Percentiles rank a stretch among this genome's conserved stretches.
phyloP scores from a whole-genome alignment of 2,797 vertebrate genomes.

The Glyptemys insculpta region DNA sequence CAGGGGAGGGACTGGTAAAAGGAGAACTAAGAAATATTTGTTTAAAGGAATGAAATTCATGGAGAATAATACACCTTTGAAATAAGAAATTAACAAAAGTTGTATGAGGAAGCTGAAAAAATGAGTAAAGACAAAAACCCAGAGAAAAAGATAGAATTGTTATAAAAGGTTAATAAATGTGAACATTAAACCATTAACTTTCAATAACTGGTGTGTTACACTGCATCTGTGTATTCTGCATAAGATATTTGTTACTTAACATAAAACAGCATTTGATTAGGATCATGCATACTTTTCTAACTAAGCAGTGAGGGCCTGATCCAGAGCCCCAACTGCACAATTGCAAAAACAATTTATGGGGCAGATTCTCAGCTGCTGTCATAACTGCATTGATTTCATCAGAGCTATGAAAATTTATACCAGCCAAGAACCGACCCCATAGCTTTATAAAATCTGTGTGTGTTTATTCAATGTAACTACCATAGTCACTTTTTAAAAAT shows the following conservation, averaged over 20 bases:
- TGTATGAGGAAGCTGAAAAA: background rate
- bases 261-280: background rate
- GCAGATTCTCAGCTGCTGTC: background rate
- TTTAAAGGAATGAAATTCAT: background rate
- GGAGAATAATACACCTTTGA: background rate
- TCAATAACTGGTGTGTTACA: background rate
- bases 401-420: background rate
- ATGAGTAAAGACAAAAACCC: background rate
- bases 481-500: accelerated
- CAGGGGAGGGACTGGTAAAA: background rate
- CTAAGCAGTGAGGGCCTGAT: background rate
- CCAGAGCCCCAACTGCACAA: background rate
- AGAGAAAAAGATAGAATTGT: background rate
- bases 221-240: background rate
- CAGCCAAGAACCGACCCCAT: background rate
- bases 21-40: conserved; percentile 21
- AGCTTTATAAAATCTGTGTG: background rate
- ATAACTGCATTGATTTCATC: background rate
- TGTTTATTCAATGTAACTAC: background rate
- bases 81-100: background rate
- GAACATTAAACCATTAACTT: background rate
- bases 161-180: background rate
- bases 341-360: background rate
- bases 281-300: background rate
- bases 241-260: background rate